Evolutionary conservation across 1,140 invertebrate species (phyloP), one percentile per base, ranked within the genome.

Genomic region (Pogonognathellus flavescens): DNA sequence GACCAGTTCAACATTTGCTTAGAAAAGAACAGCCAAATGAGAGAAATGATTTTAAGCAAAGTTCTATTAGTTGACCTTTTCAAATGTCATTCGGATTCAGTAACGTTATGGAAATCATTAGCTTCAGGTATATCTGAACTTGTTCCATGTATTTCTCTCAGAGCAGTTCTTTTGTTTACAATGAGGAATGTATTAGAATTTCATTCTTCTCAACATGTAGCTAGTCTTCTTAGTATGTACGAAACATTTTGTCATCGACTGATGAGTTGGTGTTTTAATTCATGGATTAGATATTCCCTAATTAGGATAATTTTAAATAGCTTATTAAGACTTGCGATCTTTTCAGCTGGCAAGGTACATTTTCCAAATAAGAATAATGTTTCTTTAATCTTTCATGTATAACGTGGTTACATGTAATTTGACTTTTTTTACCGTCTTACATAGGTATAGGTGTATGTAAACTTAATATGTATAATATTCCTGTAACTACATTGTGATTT

Each of bases 1-100:
- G 92, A 92, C 83, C 90, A 91, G 9, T 93, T 91, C 86, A 94
- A 94, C 87, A 91, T 94, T 41, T 94, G 93, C 87, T 88, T 89
- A 0, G 92, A 55, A 22, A 52, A 81, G 25, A 88, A 88, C 62
- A 5, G 18, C 22, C 10, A 66, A 31, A 86, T 50, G 10, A 81
- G 59, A 20, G 18, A 11, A 0, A 18, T 59, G 16, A 72, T 87
- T 66, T 72, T 87, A 14, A 16, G 55, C 14, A 50, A 83, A 20
- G 82, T 88, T 50, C 70, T 88, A 10, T 9, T 88, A n/a, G 59
- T 81, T 50, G 85, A 86, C 31, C 41, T 87, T 41, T 14, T 16
- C 14, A 82, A 66, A 14, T 66, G 80, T 80, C 31, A 76, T 20
- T 10, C 22, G 6, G 82, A 83, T 20, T 83, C 88, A 8, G 25